phyloP scores from a whole-genome alignment of 2,888 invertebrate species.

The Elmis aenea region DNA sequence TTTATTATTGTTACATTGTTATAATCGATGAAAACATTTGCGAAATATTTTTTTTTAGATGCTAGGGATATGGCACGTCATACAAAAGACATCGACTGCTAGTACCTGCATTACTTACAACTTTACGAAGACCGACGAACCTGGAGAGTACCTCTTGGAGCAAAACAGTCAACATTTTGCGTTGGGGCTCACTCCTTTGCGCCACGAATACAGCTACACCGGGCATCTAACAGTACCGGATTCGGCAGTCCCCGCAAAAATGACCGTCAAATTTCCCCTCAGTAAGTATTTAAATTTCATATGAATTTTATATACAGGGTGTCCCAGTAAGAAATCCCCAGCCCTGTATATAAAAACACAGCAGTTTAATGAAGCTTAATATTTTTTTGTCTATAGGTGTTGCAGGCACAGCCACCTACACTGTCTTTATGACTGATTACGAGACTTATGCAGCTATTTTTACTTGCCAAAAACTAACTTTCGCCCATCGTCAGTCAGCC shows the following conservation, averaged over 20 bases:
- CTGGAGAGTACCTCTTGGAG: slow-evolving; percentile 62
- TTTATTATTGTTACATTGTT: slow-evolving; percentile 2
- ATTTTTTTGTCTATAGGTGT: slow-evolving; percentile 51
- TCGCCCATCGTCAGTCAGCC: slow-evolving; percentile 72
- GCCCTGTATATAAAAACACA: too few species aligned
- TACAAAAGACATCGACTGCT: slow-evolving; percentile 77
- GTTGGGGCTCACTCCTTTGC: slow-evolving; percentile 65
- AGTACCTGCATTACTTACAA: slow-evolving; percentile 76
- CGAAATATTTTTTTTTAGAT: slow-evolving; percentile 54
- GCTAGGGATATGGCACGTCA: slow-evolving; percentile 74
- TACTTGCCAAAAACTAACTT: slow-evolving; percentile 71
- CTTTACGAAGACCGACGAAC: slow-evolving; percentile 65
- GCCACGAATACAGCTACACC: slow-evolving; percentile 75
- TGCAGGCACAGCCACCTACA: slow-evolving; percentile 70
- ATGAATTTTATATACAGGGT: slow-evolving; percentile 1
- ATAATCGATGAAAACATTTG: background rate
- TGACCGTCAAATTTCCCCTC: slow-evolving; percentile 73
- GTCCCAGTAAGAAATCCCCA: too few species aligned
- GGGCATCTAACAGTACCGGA: slow-evolving; percentile 64
- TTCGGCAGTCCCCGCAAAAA: slow-evolving; percentile 60
- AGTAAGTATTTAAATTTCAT: slow-evolving; percentile 55
- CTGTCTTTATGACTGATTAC: slow-evolving; percentile 71
- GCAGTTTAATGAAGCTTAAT: too few species aligned
- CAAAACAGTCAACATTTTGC: slow-evolving; percentile 69
- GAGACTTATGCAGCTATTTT: slow-evolving; percentile 69